Evolutionary conservation across 2,888 invertebrate genomes (phyloP), one percentile per base, ranked within the genome.

Genomic region (Nematopogon swammerdamellus): DNA sequence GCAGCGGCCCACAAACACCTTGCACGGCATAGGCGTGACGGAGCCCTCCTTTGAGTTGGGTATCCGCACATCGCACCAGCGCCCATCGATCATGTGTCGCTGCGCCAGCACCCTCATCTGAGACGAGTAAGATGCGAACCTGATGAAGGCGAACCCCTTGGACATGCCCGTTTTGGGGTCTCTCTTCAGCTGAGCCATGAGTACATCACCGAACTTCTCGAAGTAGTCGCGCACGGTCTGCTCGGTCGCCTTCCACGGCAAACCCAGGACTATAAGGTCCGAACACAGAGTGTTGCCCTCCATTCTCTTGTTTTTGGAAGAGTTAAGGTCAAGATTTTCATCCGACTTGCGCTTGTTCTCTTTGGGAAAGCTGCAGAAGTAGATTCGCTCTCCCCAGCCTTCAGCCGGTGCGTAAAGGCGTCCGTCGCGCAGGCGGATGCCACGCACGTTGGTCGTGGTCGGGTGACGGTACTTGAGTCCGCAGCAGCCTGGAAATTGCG

Each of bases 21-120:
- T 91, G 58, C 91, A 88, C 47, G 88, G 88, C 67, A 88, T 85
- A 57, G 88, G 86, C 57, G 86, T 85, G 49, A 86, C 81, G 57
- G 86, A 84, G 46, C 87, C 87, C 76, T 89, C 82, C 72, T 95
- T 95, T 19, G 94, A 97, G 71, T 97, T 96, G 43, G 98, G 98
- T 72, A 99, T 93, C 81, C 97, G 95, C 10, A 98, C 97, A 81
- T 98, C 97, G 80, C 98, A 98, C 93, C 96, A 95, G 60, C 98
- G 83, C 0, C 97, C 97, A 79, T 97, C 97, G 60, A 99, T 97
- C 84, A 96, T 91, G 72, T 97, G 97, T 56, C 96, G 85, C 67
- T 95, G 93, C 8, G 95, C 89, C 55, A 99, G 82, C 45, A 96
- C 97, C 65, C 95, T 86, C 81, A 94, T 88, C 73, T 99, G 99